phyloP scores from a whole-genome alignment of 1,140 invertebrate species.

The Formica selysi region DNA sequence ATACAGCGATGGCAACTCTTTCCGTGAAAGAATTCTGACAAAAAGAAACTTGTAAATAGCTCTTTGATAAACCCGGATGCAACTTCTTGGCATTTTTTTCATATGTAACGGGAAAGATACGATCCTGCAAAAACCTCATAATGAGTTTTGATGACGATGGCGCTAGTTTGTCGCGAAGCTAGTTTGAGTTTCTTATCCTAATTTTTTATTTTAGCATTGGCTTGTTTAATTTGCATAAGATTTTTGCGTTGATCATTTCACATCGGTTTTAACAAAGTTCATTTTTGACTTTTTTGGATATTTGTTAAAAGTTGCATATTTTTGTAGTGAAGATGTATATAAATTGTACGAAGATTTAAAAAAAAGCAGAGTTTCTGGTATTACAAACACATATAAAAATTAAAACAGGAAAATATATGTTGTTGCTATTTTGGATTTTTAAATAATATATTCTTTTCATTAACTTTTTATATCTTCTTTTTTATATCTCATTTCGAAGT shows the following conservation, averaged over 20 bases:
- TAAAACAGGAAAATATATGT: neutral
- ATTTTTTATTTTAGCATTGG: neutral
- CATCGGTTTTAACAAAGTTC: neutral
- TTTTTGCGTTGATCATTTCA: neutral
- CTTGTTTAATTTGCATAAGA: neutral
- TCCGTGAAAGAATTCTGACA: neutral
- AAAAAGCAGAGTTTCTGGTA: neutral
- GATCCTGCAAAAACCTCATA: neutral
- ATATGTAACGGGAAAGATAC: neutral
- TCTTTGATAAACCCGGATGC: slow-evolving; percentile 39
- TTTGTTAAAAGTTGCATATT: neutral
- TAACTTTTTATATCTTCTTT: neutral
- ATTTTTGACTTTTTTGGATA: neutral
- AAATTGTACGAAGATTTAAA: neutral
- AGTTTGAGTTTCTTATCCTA: neutral
- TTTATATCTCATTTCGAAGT: neutral
- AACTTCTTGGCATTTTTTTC: neutral
- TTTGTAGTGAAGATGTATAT: neutral
- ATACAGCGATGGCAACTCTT: slow-evolving; percentile 5
- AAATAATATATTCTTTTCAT: neutral
- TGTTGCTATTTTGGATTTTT: neutral
- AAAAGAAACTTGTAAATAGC: slow-evolving; percentile 31
- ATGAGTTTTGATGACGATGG: neutral
- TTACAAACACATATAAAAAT: neutral
- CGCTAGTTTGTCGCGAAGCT: neutral